Base-by-base conservation (phyloP, 2,113 vertebrate species). In the Anhinga anhinga region DNA sequence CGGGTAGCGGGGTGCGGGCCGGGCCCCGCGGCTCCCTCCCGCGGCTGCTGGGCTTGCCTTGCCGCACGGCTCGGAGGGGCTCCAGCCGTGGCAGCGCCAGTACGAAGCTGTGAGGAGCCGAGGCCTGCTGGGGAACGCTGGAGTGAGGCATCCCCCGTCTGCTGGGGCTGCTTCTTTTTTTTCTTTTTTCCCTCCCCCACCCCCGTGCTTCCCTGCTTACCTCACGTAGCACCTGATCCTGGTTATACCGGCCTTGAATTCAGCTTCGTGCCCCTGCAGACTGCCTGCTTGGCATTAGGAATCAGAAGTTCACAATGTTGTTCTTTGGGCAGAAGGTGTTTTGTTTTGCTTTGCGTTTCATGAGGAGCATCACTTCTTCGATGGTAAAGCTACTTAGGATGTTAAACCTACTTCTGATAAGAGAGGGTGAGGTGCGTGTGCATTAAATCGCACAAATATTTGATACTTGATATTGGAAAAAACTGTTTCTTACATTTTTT, bases 211-310 rank as follows among this genome's bases (percentile, higher is more conserved):
- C 26, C 17, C 50, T 10, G 0, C 11, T 29, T 29, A 5, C 14
- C 18, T n/a, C 4, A 3, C 1, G 5, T 15, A n/a, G 40, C n/a
- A 3, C 21, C 17, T 10, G 0, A 6, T 25, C 36, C 26, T 4
- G 3, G 4, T n/a, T 59, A 5, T 11, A 0, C 29, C 1, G 26
- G 44, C 34, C 27, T n/a, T 6, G 30, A 5, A 23, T 27, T 62
- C 7, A 10, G 1, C 9, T 38, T 29, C 5, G 22, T 42, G 29
- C 8, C 71, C 5, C 0, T 72, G 49, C 4, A 3, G 14, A 2
- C 32, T 15, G 5, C 38, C 34, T 52, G 26, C 10, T 6, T 44
- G 40, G 8, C 18, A 49, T n/a, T 45, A 20, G 13, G 4, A 7
- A 56, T 76, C 21, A 3, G 34, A 17, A 61, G 13, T 55, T 69